Base-by-base conservation (phyloP, 2,888 invertebrate genomes). In the Spilarctia lutea region DNA sequence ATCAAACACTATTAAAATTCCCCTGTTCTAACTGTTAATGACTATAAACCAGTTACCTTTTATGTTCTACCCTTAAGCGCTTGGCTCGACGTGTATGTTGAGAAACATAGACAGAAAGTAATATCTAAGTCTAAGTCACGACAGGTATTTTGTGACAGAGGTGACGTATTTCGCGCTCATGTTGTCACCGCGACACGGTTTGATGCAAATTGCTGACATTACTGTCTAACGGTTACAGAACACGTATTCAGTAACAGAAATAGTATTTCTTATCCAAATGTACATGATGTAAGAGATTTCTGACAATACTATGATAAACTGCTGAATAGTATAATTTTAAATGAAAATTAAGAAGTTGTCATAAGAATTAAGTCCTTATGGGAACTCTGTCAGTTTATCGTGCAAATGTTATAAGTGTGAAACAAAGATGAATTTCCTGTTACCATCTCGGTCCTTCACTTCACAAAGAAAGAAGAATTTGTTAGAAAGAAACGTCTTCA, bases 121-220 rank as follows among this genome's bases (percentile, higher is more conserved):
- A 86, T 85, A 85, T 84, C 83, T 78, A 79, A 85, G 83, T 85
- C 75, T 75, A 30, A 88, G 89, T 89, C 91, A 90, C 90, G 90
- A 88, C 80, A 79, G 72, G 77, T 68, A 82, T 83, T 83, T 87
- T 87, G 77, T 85, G 85, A 83, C 80, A 84, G 77, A 83, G 84
- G 79, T 86, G 88, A 86, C 87, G 86, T 84, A 87, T 84, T 87
- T 84, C 80, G 82, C 83, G 83, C 80, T 83, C 71, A 73, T 83
- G 79, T 82, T 75, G 82, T 77, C 77, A 83, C 69, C 27, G 63
- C 72, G 72, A 45, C 71, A 75, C 65, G 74, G 72, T 73, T 77
- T 78, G 76, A 79, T 78, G 79, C 75, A 80, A 85, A 84, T 81
- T 81, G 79, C 72, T 65, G 63, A 66, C 75, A 79, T 71, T 65